A percentile compares a stretch with the other conserved stretches of the same genome.
Evolutionary conservation across 1,140 invertebrate genomes (phyloP).

Genomic region (Pseudomyrmex concolor): DNA sequence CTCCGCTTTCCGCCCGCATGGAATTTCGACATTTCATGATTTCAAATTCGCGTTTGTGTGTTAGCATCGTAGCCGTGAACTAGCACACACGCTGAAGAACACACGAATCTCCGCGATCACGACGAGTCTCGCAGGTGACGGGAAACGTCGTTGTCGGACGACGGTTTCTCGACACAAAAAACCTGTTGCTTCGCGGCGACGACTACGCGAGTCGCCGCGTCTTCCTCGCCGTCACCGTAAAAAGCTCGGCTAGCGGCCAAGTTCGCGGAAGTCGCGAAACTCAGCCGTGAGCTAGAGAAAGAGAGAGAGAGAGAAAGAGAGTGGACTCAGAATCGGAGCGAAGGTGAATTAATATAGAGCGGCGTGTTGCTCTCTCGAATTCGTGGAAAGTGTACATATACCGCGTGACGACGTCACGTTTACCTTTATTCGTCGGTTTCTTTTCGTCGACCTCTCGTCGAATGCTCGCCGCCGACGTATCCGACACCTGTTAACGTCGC

Average conservation of each 20-base stretch:
- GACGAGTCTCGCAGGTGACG: not conserved
- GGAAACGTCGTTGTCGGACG: constrained; percentile 42
- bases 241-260: constrained; percentile 30
- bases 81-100: too few species aligned
- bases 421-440: too few species aligned
- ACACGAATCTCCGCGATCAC: not conserved
- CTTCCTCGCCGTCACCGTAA: constrained; percentile 22
- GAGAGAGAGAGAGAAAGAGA: not conserved
- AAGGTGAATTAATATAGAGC: constrained; percentile 24
- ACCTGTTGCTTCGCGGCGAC: constrained; percentile 74
- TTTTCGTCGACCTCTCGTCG: not conserved
- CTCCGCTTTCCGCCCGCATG: not conserved
- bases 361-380: constrained; percentile 1
- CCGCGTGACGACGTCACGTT: not conserved
- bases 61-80: not conserved
- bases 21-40: constrained; percentile 5
- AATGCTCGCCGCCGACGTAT: too few species aligned
- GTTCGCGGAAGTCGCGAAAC: constrained; percentile 18
- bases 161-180: constrained; percentile 65
- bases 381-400: not conserved
- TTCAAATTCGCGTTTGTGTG: not conserved
- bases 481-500: constrained; percentile 2
- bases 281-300: not conserved
- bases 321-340: not conserved
- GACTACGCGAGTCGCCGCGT: constrained; percentile 46